A percentile compares a stretch with the other conserved stretches of the same genome.
Evolutionary conservation across 2,797 vertebrate genomes (phyloP).

Genomic region (Linurgus olivaceus): DNA sequence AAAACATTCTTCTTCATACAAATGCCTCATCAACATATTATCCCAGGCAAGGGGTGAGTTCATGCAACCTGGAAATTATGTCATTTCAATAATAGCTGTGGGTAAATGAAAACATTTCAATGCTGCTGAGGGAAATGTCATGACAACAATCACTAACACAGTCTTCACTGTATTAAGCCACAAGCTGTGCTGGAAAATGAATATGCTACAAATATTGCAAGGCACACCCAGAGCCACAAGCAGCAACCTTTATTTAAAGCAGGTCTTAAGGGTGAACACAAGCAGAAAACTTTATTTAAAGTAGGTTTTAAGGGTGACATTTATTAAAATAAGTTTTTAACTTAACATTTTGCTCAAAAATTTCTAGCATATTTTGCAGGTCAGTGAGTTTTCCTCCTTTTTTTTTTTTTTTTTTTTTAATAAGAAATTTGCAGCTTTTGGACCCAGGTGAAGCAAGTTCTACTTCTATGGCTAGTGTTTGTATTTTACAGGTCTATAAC

Average conservation of each 20-base stretch:
- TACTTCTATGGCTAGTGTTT: background rate
- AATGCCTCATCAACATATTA: slow-evolving; percentile 23
- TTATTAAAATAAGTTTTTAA: background rate
- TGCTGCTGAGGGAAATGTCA: slow-evolving; percentile 41
- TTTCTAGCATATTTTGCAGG: background rate
- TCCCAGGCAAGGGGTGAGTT: slow-evolving; percentile 13
- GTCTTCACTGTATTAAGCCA: slow-evolving; percentile 25
- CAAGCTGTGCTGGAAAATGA: slow-evolving; percentile 5
- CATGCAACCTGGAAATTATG: slow-evolving; percentile 1
- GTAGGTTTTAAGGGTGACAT: background rate
- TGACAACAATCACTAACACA: slow-evolving; percentile 45
- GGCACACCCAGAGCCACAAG: background rate
- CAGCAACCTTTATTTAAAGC: background rate
- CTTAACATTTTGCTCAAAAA: background rate
- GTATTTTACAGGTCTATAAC: background rate
- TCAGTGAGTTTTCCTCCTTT: background rate
- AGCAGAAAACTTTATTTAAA: background rate
- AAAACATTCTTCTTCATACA: slow-evolving; percentile 3
- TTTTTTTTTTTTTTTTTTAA: background rate
- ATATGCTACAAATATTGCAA: background rate
- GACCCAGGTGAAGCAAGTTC: background rate
- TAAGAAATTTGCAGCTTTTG: background rate
- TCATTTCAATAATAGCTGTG: slow-evolving; percentile 57
- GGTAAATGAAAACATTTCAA: slow-evolving; percentile 56
- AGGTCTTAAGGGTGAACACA: background rate